Evolutionary conservation across 2,797 vertebrate species (phyloP).

Genomic region (Prionace glauca): DNA sequence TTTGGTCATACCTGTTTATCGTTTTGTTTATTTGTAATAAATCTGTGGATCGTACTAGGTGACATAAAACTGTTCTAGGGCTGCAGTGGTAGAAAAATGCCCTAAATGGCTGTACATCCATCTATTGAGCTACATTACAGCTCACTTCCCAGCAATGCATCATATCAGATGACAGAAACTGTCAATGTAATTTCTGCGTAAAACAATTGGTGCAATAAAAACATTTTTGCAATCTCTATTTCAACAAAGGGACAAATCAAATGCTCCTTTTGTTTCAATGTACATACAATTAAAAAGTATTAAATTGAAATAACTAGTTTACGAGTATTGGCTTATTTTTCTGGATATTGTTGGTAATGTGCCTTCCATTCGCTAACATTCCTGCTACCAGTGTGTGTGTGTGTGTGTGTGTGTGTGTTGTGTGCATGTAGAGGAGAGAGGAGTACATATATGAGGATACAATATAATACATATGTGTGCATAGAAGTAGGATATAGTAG

Average conservation of each 20-base stretch:
- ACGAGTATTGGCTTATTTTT: not conserved
- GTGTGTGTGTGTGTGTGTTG: too few relatives aligned
- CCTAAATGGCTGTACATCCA: not conserved
- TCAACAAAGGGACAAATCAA: not conserved
- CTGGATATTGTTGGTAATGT: not conserved
- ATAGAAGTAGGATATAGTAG: not conserved
- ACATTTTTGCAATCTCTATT: not conserved
- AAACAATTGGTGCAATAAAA: not conserved
- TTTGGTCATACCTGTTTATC: not conserved
- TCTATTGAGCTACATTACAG: slow-evolving; percentile 4
- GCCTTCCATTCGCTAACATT: not conserved
- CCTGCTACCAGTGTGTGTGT: not conserved
- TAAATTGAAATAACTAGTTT: not conserved
- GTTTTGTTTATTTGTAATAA: slow-evolving; percentile 31
- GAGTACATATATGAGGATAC: not conserved
- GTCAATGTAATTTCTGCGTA: not conserved
- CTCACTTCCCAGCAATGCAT: not conserved
- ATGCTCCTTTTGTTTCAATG: not conserved
- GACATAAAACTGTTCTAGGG: slow-evolving; percentile 9
- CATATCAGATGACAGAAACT: not conserved
- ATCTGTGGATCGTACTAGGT: not conserved
- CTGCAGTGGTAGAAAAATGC: not conserved
- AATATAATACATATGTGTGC: not conserved
- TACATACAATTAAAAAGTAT: not conserved
- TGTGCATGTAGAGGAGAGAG: not conserved